A percentile compares a stretch with the other conserved stretches of the same genome.
Conservation (phyloP, 2,888 invertebrate species). For the Yponomeuta cagnagella region DNA sequence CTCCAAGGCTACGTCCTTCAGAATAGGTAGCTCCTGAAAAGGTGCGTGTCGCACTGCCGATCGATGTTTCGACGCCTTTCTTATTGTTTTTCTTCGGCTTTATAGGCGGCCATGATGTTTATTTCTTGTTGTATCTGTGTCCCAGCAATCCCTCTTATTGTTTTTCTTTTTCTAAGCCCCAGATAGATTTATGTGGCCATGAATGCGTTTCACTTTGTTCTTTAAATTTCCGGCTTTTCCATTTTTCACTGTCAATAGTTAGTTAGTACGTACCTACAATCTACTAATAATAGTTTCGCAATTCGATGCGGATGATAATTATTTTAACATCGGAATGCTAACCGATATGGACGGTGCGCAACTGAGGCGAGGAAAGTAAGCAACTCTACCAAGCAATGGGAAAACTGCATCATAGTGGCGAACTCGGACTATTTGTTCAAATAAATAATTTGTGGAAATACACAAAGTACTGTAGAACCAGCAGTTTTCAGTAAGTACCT, state of each 20-base stretch:
- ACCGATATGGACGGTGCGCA: slow-evolving; percentile 7
- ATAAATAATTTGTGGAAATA: too few relatives aligned
- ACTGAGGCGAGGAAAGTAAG: not conserved
- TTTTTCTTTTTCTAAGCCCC: not conserved
- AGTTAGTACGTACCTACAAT: too few relatives aligned
- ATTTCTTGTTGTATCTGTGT: not conserved
- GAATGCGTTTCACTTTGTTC: too few relatives aligned
- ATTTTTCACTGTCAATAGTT: too few relatives aligned
- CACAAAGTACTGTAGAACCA: too few relatives aligned
- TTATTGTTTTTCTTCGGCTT: not conserved
- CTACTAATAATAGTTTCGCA: too few relatives aligned
- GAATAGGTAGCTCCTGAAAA: not conserved
- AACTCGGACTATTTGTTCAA: not conserved
- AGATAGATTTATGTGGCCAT: not conserved
- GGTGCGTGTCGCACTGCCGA: not conserved
- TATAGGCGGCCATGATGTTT: not conserved
- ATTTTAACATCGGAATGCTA: slow-evolving; percentile 1
- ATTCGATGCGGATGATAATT: not conserved
- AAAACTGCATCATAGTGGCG: not conserved
- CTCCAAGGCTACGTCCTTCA: not conserved
- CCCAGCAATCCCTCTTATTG: not conserved
- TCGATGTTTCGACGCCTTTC: not conserved
- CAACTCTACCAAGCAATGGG: not conserved
- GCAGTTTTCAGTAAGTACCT: not conserved
- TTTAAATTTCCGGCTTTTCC: too few relatives aligned